phyloP scores from a whole-genome alignment of 1,140 invertebrate genomes.

The Procambarus clarkii region DNA sequence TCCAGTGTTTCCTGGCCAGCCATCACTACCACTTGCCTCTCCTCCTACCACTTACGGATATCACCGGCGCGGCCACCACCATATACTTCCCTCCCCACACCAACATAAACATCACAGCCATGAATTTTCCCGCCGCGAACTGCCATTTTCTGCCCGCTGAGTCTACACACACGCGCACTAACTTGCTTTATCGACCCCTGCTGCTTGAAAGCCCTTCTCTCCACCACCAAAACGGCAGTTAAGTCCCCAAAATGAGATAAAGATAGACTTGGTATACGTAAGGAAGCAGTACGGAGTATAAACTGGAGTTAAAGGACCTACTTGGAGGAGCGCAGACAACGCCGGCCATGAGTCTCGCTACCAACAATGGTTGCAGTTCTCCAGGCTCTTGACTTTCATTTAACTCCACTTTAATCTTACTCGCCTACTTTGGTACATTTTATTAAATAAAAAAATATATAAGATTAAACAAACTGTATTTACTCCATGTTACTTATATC shows the following conservation, averaged over 20 bases:
- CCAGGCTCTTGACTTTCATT: background rate
- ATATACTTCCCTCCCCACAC: background rate
- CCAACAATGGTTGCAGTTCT: background rate
- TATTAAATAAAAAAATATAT: background rate
- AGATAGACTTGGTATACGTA: too few relatives aligned
- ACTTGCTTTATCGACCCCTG: too few relatives aligned
- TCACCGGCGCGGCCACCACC: background rate
- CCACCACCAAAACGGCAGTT: too few relatives aligned
- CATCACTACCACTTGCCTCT: too few relatives aligned
- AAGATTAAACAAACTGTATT: too few relatives aligned
- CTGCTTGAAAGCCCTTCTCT: too few relatives aligned
- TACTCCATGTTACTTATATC: background rate
- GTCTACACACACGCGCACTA: background rate
- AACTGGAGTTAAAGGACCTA: too few relatives aligned
- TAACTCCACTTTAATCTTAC: background rate
- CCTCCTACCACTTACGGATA: too few relatives aligned
- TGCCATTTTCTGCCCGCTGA: background rate
- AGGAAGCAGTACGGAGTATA: too few relatives aligned
- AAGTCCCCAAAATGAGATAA: too few relatives aligned
- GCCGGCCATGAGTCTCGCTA: background rate
- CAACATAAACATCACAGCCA: background rate
- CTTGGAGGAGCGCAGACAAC: background rate
- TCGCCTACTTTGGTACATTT: background rate
- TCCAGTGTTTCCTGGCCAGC: too few relatives aligned
- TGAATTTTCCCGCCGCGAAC: conserved; percentile 5